A percentile compares a stretch with the other conserved stretches of the same genome.
Conservation (phyloP, 2,888 invertebrate genomes). For the Suillia variegata region DNA sequence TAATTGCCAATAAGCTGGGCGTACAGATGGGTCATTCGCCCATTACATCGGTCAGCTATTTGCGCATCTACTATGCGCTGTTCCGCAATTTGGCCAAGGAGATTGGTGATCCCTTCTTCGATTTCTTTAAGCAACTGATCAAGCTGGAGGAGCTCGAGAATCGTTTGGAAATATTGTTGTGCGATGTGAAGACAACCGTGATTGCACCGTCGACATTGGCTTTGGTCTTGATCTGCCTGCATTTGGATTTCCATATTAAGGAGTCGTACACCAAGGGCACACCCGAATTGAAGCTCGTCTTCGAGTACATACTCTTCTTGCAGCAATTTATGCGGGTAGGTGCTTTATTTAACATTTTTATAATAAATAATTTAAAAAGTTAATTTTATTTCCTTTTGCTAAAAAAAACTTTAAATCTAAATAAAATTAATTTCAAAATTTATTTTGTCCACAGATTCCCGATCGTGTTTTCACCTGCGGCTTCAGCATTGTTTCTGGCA, state of each 20-base stretch:
- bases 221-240: constrained; percentile 75
- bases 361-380: not conserved
- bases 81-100: constrained; percentile 66
- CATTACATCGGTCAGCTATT: constrained; percentile 72
- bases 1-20: constrained; percentile 79
- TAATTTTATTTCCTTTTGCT: constrained; percentile 1
- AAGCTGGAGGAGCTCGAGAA: constrained; percentile 69
- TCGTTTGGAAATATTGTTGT: constrained; percentile 75
- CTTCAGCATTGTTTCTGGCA: constrained; percentile 68
- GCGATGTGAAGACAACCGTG: constrained; percentile 77
- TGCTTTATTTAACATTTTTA: constrained; percentile 23
- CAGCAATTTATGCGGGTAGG: constrained; percentile 75
- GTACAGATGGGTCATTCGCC: constrained; percentile 66
- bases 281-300: constrained; percentile 67
- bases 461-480: constrained; percentile 70
- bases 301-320: constrained; percentile 74
- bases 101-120: constrained; percentile 62
- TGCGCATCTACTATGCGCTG: constrained; percentile 70
- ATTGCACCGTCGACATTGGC: constrained; percentile 78
- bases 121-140: constrained; percentile 64
- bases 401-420: not conserved
- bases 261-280: constrained; percentile 61
- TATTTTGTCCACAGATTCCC: constrained; percentile 65
- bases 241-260: constrained; percentile 67
- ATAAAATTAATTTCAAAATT: not conserved